A percentile compares a stretch with the other conserved stretches of the same genome.
Evolutionary conservation across 2,113 vertebrate species (phyloP).

Genomic region (Lycaon pictus): DNA sequence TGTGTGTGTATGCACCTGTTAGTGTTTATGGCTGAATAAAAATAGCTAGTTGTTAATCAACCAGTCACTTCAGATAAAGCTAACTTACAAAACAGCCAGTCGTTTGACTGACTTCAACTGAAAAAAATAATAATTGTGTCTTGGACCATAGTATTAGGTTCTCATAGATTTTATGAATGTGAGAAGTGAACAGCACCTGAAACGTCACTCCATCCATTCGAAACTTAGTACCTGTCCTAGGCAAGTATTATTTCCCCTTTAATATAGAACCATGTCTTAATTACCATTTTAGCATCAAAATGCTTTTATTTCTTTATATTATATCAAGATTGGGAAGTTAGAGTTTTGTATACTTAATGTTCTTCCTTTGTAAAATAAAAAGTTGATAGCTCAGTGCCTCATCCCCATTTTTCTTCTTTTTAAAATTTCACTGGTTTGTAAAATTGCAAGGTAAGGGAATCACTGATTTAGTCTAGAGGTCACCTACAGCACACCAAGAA

Average conservation of each 20-base stretch:
- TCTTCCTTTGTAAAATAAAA: background rate
- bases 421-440: background rate
- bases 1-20: background rate
- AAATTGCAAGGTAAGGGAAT: background rate
- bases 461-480: background rate
- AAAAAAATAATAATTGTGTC: background rate
- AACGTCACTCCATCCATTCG: background rate
- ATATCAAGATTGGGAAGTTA: background rate
- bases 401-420: background rate
- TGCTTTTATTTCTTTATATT: background rate
- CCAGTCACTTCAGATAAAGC: background rate
- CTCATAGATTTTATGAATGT: background rate
- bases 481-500: background rate
- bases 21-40: background rate
- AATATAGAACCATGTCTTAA: background rate
- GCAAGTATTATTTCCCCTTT: background rate
- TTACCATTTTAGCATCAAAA: background rate
- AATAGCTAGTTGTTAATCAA: background rate
- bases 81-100: background rate
- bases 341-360: background rate
- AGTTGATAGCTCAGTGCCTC: background rate
- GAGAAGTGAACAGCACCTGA: background rate
- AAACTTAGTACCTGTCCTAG: background rate
- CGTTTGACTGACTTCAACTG: background rate
- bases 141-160: background rate